These are phyloP conservation scores for Actinostola sp. DNA, from an alignment of 92 coral and sea anemone species.

Conservation along the genomic window DNA sequence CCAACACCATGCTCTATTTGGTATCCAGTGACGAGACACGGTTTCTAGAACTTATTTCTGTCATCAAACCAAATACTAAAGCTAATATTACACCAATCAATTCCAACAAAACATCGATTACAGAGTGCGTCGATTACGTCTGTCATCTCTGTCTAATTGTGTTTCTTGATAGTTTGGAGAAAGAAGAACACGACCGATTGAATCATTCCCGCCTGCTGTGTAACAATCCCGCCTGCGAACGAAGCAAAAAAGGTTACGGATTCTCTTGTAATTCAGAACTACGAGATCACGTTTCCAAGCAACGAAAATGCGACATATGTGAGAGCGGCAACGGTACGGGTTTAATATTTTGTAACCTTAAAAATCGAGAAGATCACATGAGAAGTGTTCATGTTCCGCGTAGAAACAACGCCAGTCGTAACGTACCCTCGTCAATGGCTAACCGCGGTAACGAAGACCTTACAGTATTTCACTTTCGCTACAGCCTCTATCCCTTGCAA, in stretches of 20 bases:
- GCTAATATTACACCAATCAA: constrained; percentile 23
- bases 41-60: constrained; percentile 24
- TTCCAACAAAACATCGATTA: constrained; percentile 3
- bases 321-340: neutral
- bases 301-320: constrained; percentile 43
- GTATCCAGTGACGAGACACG: constrained; percentile 27
- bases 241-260: constrained; percentile 45
- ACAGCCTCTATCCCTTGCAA: constrained; percentile 35
- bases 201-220: constrained; percentile 30
- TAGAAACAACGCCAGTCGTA: constrained; percentile 14
- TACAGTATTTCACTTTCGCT: constrained; percentile 28
- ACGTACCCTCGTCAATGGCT: constrained; percentile 12
- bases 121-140: constrained; percentile 27
- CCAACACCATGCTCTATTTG: constrained; percentile 19
- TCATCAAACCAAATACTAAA: constrained; percentile 15
- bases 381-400: constrained; percentile 26
- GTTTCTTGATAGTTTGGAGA: constrained; percentile 30
- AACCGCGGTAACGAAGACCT: constrained; percentile 13
- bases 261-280: constrained; percentile 21
- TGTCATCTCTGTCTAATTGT: constrained; percentile 18
- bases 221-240: constrained; percentile 32
- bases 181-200: constrained; percentile 28
- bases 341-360: constrained; percentile 22
- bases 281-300: constrained; percentile 34
- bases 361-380: constrained; percentile 41